Evolutionary conservation across 2,888 invertebrate genomes (phyloP), one percentile per base, ranked within the genome.

Genomic region (Drosophila trichaetosa): DNA sequence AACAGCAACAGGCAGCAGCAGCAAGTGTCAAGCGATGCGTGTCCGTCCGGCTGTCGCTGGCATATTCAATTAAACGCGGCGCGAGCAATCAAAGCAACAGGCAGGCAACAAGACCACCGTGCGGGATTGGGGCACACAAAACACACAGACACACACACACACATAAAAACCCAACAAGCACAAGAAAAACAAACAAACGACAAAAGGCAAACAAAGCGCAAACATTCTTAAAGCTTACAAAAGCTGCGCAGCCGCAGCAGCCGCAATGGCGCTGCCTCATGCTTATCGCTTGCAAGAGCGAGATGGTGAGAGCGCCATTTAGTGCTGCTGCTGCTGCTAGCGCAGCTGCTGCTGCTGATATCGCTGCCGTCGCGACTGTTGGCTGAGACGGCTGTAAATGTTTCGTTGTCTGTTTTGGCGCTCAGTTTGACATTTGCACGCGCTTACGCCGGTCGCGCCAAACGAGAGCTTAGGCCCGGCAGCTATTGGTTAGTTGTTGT

Each of bases 391-490:
- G 68, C 56, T 63, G 69, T 67, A 62, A 76, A 69, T 64, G 60
- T 68, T 80, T 79, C 68, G 79, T 54, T 64, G 73, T 73, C 59
- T 54, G 52, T 73, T 79, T 83, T 83, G 86, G 81, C 82, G 87
- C 82, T 85, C 87, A 85, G 85, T 85, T 87, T 84, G 82, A 89
- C 76, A 84, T 80, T 89, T 80, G 84, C 80, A 83, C 76, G 87
- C 87, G 85, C 78, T 89, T 83, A 87, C 82, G 89, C 85, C 85
- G 85, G 84, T 87, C 71, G 81, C 74, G 70, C 34, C 51, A 57
- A 66, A 40, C 59, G 60, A 60, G 69, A 79, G 80, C 79, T 73
- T 65, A 53, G 76, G 29, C 62, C 76, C 40, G 73, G 69, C 73
- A 58, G 65, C 21, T 46, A 46, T 53, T 74, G 67, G 79, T 80